These are phyloP conservation scores for Agrenia bidenticulata DNA, from an alignment of 2,888 invertebrate species.

Conservation along the genomic window DNA sequence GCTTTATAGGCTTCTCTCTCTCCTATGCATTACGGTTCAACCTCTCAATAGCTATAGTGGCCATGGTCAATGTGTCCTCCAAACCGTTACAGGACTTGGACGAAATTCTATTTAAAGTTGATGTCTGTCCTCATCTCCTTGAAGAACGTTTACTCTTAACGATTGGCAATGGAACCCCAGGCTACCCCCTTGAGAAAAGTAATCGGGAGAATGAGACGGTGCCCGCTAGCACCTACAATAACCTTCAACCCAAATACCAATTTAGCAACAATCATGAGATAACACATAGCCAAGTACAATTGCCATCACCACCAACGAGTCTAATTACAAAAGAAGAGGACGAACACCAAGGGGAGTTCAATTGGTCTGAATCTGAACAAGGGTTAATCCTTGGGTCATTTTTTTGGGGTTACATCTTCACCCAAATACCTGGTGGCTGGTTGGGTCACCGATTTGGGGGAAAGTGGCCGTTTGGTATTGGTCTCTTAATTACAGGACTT, in stretches of 20 bases:
- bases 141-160: no score
- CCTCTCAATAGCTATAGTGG: slow-evolving; percentile 46
- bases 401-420: slow-evolving; percentile 40
- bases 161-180: no score
- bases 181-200: no score
- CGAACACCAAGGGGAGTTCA: slow-evolving; percentile 25
- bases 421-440: slow-evolving; percentile 46
- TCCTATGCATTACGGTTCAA: slow-evolving; percentile 48
- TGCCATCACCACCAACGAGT: not conserved
- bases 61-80: slow-evolving; percentile 27
- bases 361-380: slow-evolving; percentile 39
- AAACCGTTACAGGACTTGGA: not conserved
- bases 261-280: not conserved
- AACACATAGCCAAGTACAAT: not conserved
- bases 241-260: no score
- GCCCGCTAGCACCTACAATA: no score
- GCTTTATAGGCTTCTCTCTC: slow-evolving; percentile 43
- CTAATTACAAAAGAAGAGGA: not conserved
- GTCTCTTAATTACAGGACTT: slow-evolving; percentile 42
- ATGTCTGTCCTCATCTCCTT: slow-evolving; percentile 6
- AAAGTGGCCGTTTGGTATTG: slow-evolving; percentile 47
- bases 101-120: not conserved
- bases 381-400: slow-evolving; percentile 47
- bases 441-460: slow-evolving; percentile 42
- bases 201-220: no score